Evolutionary conservation across 2,797 vertebrate genomes (phyloP).

Genomic region (Okamejei kenojei): DNA sequence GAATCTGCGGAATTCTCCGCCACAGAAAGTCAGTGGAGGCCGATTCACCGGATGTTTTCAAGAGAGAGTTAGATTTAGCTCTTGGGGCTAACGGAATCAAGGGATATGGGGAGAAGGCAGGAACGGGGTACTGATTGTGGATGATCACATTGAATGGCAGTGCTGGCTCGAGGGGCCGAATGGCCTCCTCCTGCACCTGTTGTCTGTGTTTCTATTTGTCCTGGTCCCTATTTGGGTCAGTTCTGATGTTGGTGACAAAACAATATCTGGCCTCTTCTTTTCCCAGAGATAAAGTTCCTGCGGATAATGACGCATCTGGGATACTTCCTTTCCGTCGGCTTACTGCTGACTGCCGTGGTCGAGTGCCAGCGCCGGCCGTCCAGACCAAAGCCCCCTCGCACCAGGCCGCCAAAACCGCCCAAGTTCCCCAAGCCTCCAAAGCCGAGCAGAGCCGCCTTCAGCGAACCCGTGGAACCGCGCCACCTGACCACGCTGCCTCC

Average conservation of each 20-base stretch:
- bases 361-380: conserved; percentile 55
- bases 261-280: conserved; percentile 43
- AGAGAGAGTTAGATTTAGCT: no score
- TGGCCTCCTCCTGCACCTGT: no score
- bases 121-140: no score
- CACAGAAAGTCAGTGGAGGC: no score
- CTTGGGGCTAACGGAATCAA: no score
- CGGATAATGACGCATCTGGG: conserved; percentile 73
- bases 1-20: no score
- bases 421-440: conserved; percentile 39
- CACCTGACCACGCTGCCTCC: conserved; percentile 91
- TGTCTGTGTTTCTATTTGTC: no score
- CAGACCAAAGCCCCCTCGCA: conserved; percentile 45
- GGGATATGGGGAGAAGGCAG: no score
- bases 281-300: conserved; percentile 44
- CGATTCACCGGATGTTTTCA: no score
- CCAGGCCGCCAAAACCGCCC: conserved; percentile 40
- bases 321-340: conserved; percentile 67
- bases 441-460: not conserved
- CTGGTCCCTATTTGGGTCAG: no score
- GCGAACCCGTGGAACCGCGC: conserved; percentile 56
- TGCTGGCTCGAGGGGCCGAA: no score
- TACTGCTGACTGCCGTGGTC: conserved; percentile 68
- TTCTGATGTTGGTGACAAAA: not conserved
- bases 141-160: no score